Percentiles rank a stretch among this genome's conserved stretches.
Conservation (phyloP, 2,797 vertebrate genomes). For the Brachyalestes nurse region DNA sequence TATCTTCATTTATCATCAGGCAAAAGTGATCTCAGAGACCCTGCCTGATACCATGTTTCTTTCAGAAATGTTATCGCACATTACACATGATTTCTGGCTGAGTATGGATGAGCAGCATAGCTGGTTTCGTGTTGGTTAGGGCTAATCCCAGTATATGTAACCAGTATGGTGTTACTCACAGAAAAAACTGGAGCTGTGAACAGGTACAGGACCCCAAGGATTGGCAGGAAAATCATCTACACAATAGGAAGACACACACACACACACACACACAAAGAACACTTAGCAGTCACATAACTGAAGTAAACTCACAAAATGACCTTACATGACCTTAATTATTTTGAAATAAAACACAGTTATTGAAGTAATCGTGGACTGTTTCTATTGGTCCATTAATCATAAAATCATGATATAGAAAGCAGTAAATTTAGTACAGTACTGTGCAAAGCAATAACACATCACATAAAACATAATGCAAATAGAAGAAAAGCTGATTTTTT, state of each 20-base stretch:
- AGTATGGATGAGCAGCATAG: not conserved
- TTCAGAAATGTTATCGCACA: too few relatives aligned
- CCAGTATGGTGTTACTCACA: constrained; percentile 64
- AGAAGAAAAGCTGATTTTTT: too few relatives aligned
- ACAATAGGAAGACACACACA: constrained; percentile 3
- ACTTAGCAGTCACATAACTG: not conserved
- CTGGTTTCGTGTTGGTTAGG: not conserved
- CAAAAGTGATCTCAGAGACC: too few relatives aligned
- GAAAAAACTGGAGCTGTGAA: constrained; percentile 62
- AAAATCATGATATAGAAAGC: too few relatives aligned
- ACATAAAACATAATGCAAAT: too few relatives aligned
- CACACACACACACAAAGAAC: not conserved
- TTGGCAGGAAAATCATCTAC: constrained; percentile 66
- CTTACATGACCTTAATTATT: too few relatives aligned
- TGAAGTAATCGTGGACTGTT: too few relatives aligned
- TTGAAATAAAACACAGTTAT: not conserved
- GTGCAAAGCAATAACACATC: too few relatives aligned
- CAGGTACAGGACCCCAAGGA: constrained; percentile 67
- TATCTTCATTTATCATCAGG: too few relatives aligned
- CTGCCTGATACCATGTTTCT: too few relatives aligned
- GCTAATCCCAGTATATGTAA: not conserved
- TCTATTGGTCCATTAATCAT: too few relatives aligned
- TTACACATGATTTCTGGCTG: not conserved
- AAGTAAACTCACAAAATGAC: not conserved
- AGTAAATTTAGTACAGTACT: too few relatives aligned